Conservation (phyloP, 2,113 vertebrate genomes). For the Erythrolamprus reginae region DNA sequence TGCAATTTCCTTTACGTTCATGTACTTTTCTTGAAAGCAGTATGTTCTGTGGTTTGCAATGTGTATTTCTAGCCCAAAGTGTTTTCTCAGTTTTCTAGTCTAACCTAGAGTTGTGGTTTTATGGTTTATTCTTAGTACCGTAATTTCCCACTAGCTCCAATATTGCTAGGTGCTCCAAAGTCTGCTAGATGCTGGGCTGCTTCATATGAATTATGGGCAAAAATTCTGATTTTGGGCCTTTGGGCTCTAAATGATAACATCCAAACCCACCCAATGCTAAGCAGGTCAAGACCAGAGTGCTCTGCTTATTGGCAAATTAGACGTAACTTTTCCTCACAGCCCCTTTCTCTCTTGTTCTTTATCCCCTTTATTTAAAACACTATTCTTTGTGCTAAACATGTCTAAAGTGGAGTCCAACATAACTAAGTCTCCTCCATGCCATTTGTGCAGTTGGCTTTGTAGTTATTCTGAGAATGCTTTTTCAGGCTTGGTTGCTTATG, state of each 20-base stretch:
- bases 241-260: not conserved
- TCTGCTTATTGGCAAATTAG: not conserved
- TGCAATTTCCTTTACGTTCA: not conserved
- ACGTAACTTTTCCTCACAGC: not conserved
- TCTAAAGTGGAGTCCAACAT: not conserved
- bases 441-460: not conserved
- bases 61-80: not conserved
- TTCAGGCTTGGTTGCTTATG: not conserved
- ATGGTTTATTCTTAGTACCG: not conserved
- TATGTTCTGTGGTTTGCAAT: not conserved
- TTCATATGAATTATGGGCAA: not conserved
- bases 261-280: not conserved
- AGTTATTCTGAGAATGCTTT: not conserved
- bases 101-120: not conserved
- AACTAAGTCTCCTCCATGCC: not conserved
- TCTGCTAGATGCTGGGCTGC: not conserved
- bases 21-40: not conserved
- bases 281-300: not conserved
- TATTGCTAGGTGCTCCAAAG: not conserved
- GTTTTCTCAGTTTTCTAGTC: not conserved
- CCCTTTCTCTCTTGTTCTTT: not conserved
- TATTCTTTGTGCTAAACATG: not conserved
- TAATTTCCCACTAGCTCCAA: not conserved
- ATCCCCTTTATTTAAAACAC: not conserved
- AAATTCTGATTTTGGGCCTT: not conserved